Conservation (phyloP, 2,888 invertebrate species). For the Sesia bembeciformis region DNA sequence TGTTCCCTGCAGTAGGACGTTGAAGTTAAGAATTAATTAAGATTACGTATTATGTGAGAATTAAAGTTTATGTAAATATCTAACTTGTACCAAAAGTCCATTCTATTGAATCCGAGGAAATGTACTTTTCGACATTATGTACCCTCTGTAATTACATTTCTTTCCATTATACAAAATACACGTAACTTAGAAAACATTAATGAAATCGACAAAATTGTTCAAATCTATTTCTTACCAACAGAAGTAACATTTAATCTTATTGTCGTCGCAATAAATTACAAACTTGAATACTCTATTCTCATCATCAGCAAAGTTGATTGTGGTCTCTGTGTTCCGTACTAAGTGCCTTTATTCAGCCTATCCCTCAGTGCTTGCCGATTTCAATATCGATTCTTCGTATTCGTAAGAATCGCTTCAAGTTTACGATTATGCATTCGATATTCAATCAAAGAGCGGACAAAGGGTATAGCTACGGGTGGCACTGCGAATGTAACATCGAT, state of each 20-base stretch:
- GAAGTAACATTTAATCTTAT: background rate
- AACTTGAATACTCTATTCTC: background rate
- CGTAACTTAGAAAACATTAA: no score
- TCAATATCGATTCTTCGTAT: slow-evolving; percentile 49
- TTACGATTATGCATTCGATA: slow-evolving; percentile 60
- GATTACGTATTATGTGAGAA: no score
- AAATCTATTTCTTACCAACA: no score
- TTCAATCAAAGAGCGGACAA: slow-evolving; percentile 56
- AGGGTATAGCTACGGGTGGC: slow-evolving; percentile 13
- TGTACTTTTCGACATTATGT: no score
- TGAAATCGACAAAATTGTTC: no score
- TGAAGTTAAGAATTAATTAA: no score
- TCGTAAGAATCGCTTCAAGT: slow-evolving; percentile 46
- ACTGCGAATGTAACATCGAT: background rate
- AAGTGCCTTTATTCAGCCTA: slow-evolving; percentile 22
- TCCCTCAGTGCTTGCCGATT: slow-evolving; percentile 33
- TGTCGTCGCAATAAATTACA: background rate
- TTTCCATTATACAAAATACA: no score
- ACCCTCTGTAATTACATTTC: no score
- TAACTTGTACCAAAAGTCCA: no score
- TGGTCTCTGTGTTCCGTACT: background rate
- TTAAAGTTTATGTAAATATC: no score
- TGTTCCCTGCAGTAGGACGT: no score
- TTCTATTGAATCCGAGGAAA: no score
- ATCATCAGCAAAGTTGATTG: background rate